phyloP scores from a whole-genome alignment of 1,140 invertebrate genomes.

The Ruditapes philippinarum region DNA sequence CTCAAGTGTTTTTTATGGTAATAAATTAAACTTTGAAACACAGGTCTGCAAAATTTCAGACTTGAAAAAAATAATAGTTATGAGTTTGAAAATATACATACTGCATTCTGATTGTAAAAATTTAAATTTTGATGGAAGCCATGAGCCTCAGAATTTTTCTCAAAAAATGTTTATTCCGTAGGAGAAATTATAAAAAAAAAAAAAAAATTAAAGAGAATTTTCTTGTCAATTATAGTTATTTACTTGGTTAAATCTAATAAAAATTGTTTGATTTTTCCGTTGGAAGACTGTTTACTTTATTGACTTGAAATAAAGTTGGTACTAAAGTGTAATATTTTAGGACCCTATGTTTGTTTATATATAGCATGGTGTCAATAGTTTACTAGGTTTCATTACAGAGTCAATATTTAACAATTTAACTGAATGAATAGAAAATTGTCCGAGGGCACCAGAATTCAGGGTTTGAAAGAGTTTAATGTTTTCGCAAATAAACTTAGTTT shows the following conservation, averaged over 20 bases:
- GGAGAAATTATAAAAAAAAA: too few relatives aligned
- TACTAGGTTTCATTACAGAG: slow-evolving; percentile 18
- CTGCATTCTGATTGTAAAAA: too few relatives aligned
- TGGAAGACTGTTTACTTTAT: neutral
- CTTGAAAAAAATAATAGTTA: too few relatives aligned
- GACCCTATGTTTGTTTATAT: slow-evolving; percentile 31
- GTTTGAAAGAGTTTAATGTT: slow-evolving; percentile 1
- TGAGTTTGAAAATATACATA: too few relatives aligned
- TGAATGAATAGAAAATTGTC: neutral
- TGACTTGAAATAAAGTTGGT: neutral
- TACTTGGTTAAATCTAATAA: slow-evolving; percentile 14
- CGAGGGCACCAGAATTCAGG: neutral
- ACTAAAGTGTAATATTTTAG: neutral
- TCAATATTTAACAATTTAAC: slow-evolving; percentile 33
- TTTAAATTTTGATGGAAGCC: too few relatives aligned
- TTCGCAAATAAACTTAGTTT: neutral
- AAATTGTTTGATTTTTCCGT: slow-evolving; percentile 36
- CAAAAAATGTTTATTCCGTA: too few relatives aligned
- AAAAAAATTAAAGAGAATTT: too few relatives aligned
- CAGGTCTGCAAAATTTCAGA: too few relatives aligned
- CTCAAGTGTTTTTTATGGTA: too few relatives aligned
- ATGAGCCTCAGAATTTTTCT: too few relatives aligned
- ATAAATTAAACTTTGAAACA: neutral
- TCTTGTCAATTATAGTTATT: neutral
- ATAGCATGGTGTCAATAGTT: neutral